Percentiles rank a stretch among this genome's conserved stretches.
Evolutionary conservation across 1,140 invertebrate genomes (phyloP).

Genomic region (Drosophila malerkotliana): DNA sequence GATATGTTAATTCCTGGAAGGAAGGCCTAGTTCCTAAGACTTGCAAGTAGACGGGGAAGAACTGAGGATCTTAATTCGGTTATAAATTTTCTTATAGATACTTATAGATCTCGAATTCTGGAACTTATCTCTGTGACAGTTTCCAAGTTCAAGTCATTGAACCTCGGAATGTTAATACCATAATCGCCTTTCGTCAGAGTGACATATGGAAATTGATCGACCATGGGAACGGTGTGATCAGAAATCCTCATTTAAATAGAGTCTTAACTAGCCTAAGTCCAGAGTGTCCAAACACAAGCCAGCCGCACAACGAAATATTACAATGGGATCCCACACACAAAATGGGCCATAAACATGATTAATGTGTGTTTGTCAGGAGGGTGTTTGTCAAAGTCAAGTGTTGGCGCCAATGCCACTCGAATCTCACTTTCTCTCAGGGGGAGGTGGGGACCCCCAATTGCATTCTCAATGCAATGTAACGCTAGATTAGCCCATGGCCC

Average conservation of each 20-base stretch:
- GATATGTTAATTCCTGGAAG: slow-evolving; percentile 30
- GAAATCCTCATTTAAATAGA: slow-evolving; percentile 48
- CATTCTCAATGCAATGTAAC: slow-evolving; percentile 51
- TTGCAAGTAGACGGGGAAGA: neutral
- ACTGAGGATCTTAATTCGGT: neutral
- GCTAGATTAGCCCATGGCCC: slow-evolving; percentile 40
- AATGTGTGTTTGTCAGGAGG: slow-evolving; percentile 50
- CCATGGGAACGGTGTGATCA: slow-evolving; percentile 17
- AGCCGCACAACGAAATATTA: slow-evolving; percentile 2
- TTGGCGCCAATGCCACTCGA: slow-evolving; percentile 77
- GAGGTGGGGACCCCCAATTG: slow-evolving; percentile 1
- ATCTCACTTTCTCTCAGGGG: slow-evolving; percentile 1
- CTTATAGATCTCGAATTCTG: neutral
- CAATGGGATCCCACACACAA: slow-evolving; percentile 30
- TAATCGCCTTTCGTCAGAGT: slow-evolving; percentile 16
- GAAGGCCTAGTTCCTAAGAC: slow-evolving; percentile 2
- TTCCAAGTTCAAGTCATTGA: slow-evolving; percentile 51
- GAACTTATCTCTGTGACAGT: neutral
- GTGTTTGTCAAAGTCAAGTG: slow-evolving; percentile 81
- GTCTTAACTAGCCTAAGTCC: slow-evolving; percentile 17
- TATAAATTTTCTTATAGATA: slow-evolving; percentile 10
- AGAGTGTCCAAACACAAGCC: slow-evolving; percentile 12
- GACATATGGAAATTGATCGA: slow-evolving; percentile 39
- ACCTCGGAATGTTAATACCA: slow-evolving; percentile 14
- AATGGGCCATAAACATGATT: slow-evolving; percentile 62